These are phyloP conservation scores for Drosophila neonasuta DNA, from an alignment of 2,888 invertebrate genomes.

Conservation along the genomic window DNA sequence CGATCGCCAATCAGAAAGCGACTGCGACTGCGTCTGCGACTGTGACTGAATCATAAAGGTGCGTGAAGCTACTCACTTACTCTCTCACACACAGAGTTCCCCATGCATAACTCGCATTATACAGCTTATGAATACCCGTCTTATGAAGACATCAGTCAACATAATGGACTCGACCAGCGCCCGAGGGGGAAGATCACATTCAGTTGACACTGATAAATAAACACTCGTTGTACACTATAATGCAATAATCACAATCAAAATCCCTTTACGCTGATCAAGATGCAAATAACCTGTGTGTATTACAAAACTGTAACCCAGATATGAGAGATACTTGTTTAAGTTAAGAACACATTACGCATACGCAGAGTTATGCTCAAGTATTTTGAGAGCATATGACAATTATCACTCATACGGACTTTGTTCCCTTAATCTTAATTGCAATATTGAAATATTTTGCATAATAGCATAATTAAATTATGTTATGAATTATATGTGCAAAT, in stretches of 20 bases:
- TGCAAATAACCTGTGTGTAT: constrained; percentile 23
- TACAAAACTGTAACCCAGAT: constrained; percentile 2
- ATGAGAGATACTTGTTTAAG: not conserved
- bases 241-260: constrained; percentile 33
- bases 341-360: not conserved
- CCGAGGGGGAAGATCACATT: not conserved
- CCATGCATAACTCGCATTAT: constrained; percentile 1
- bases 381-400: too few relatives aligned
- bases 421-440: too few relatives aligned
- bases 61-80: constrained; percentile 43
- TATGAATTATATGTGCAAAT: too few relatives aligned
- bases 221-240: constrained; percentile 11
- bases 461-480: too few relatives aligned
- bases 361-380: not conserved
- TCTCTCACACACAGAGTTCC: not conserved
- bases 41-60: constrained; percentile 50
- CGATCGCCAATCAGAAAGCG: constrained; percentile 30
- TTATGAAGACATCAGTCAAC: constrained; percentile 64
- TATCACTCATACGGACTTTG: too few relatives aligned
- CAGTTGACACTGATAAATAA: constrained; percentile 49
- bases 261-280: not conserved
- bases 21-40: not conserved
- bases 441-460: too few relatives aligned
- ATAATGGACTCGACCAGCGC: constrained; percentile 1
- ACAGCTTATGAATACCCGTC: constrained; percentile 10